A percentile compares a stretch with the other conserved stretches of the same genome.
These are phyloP conservation scores for Limnephilus marmoratus DNA, from an alignment of 2,888 invertebrate species.

Conservation along the genomic window DNA sequence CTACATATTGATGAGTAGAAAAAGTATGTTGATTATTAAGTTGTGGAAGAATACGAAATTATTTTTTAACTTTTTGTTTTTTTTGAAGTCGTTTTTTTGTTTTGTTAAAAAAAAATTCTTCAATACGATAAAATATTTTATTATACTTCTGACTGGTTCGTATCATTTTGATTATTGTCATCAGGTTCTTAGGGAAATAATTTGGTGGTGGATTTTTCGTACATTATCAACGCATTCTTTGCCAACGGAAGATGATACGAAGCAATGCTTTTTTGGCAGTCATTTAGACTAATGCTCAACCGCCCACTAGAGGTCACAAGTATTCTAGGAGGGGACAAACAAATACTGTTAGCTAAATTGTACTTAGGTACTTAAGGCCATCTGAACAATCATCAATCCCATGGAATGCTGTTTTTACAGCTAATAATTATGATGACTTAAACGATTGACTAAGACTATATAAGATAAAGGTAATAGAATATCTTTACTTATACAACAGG, in stretches of 20 bases:
- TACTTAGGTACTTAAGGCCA: not conserved
- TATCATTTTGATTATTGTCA: too few species aligned
- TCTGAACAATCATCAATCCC: not conserved
- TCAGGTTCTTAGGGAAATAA: not conserved
- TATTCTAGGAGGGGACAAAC: not conserved
- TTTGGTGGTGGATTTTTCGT: not conserved
- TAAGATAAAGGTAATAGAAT: not conserved
- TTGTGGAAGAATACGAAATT: too few species aligned
- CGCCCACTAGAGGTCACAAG: conserved; percentile 2
- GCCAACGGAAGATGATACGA: not conserved
- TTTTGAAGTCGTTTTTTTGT: too few species aligned
- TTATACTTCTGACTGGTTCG: not conserved
- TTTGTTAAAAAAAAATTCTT: too few species aligned
- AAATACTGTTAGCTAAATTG: not conserved
- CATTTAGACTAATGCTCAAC: not conserved
- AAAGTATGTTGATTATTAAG: too few species aligned
- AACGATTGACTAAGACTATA: not conserved
- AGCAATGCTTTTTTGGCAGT: not conserved
- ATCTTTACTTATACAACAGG: not conserved
- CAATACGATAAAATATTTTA: too few species aligned
- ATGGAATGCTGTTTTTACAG: not conserved
- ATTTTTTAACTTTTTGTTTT: too few species aligned
- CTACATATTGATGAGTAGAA: too few species aligned
- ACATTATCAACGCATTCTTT: not conserved
- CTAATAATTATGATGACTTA: not conserved